These are phyloP conservation scores for Parnassius glacialis DNA, from an alignment of 2,888 invertebrate genomes.

Conservation along the genomic window DNA sequence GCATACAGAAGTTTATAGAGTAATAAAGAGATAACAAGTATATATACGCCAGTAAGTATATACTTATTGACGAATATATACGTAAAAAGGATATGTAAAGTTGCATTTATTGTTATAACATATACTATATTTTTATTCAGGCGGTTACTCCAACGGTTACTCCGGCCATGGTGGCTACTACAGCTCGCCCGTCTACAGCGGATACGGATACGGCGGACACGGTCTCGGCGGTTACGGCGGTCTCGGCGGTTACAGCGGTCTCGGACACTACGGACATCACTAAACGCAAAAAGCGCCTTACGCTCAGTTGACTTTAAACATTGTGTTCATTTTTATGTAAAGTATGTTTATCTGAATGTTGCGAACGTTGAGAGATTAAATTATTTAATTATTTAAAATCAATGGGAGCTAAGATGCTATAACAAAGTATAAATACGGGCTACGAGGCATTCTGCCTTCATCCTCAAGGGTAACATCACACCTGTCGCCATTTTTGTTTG, in stretches of 20 bases:
- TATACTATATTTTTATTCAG: slow-evolving; percentile 12
- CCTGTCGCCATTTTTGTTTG: too few relatives aligned
- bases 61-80: too few relatives aligned
- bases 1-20: too few relatives aligned
- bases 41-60: too few relatives aligned
- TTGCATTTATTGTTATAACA: not conserved
- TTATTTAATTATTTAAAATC: too few relatives aligned
- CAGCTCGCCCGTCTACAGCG: slow-evolving; percentile 26
- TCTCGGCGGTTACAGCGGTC: slow-evolving; percentile 32
- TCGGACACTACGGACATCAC: slow-evolving; percentile 47
- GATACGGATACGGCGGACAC: slow-evolving; percentile 44
- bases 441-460: too few relatives aligned
- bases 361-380: too few relatives aligned
- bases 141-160: slow-evolving; percentile 32
- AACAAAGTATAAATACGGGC: too few relatives aligned
- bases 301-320: not conserved
- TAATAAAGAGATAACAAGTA: too few relatives aligned
- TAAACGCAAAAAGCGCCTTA: slow-evolving; percentile 33
- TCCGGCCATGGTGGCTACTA: slow-evolving; percentile 29
- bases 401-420: too few relatives aligned
- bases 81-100: too few relatives aligned
- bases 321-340: slow-evolving; percentile 29
- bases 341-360: not conserved
- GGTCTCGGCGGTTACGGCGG: slow-evolving; percentile 39
- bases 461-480: too few relatives aligned